Base-by-base conservation (phyloP, 1,140 invertebrate genomes). In the Fopius arisanus region DNA sequence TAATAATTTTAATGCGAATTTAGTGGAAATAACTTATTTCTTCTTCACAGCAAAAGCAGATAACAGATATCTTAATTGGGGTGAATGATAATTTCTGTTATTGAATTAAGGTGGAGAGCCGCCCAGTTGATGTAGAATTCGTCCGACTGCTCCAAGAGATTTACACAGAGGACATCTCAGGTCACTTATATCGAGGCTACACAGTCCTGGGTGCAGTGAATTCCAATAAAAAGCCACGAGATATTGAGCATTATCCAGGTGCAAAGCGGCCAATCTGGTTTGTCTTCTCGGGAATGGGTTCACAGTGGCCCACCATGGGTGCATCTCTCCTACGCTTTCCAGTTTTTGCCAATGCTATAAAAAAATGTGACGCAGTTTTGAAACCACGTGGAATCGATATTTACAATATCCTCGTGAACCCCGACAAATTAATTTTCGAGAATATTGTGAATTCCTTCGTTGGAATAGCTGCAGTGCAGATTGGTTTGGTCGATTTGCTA, bases 221-320 rank as follows among this genome's bases (percentile, higher is more conserved):
- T 74, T 76, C 85, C 1, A 84, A 89, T 1, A 77, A 84, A 0
- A 41, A 89, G 7, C 80, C 83, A 0, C 87, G 85, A 70, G 88
- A 90, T 48, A 85, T 91, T 10, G 86, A 91, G 63, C 90, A 91
- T 82, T 92, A 90, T 81, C 85, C 89, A 0, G 92, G 90, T 0
- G 87, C 90, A 5, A 88, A 89, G 70, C 86, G 91, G 75, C 94
- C 95, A 16, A 88, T 98, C 0, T 96, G 95, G 90, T 96, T 94
- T 86, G 91, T 97, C 9, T 98, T 96, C 87, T 94, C 96, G 74
- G 96, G 96, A 65, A 96, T 98, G 94, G 96, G 96, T 4, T 93
- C 93, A 0, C 95, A 97, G 80, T 97, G 96, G 96, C 82, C 90
- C 28, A 92, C 93, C 59, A 96, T 97, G 95, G 95, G 93, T 19